These are phyloP conservation scores for Ochropacha duplaris DNA, from an alignment of 2,888 invertebrate species.

Conservation along the genomic window DNA sequence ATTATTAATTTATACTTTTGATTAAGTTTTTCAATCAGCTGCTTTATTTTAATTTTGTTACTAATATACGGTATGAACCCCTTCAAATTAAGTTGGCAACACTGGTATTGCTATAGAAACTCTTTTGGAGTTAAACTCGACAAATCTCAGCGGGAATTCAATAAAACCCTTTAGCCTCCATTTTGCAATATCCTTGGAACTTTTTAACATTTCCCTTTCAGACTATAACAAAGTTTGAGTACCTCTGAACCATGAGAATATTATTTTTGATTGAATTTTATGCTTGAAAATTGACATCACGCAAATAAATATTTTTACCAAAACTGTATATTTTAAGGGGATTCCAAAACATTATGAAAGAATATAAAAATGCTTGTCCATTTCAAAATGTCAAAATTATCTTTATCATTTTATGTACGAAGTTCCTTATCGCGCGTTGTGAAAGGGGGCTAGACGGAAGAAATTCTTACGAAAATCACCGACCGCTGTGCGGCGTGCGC, in stretches of 20 bases:
- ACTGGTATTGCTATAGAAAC: background rate
- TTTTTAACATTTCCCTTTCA: slow-evolving; percentile 3
- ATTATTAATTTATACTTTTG: too few species aligned
- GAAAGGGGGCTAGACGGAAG: too few species aligned
- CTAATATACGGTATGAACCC: too few species aligned
- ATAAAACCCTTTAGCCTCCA: slow-evolving; percentile 2
- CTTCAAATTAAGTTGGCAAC: background rate
- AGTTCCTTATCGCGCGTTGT: too few species aligned
- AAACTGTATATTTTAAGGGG: background rate
- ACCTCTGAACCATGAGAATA: background rate
- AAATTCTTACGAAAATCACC: too few species aligned
- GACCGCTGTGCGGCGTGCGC: too few species aligned
- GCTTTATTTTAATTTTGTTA: too few species aligned
- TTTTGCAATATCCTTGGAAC: background rate
- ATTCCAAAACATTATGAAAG: too few species aligned
- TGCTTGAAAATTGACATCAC: background rate
- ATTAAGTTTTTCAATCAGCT: too few species aligned
- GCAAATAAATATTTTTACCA: background rate
- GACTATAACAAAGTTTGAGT: background rate
- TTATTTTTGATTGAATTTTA: background rate
- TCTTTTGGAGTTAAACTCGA: background rate
- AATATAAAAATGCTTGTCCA: too few species aligned
- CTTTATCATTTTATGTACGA: too few species aligned
- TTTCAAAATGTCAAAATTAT: too few species aligned
- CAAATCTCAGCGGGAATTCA: background rate